Base-by-base conservation (phyloP, 2,888 invertebrate species). In the Euphydryas editha region DNA sequence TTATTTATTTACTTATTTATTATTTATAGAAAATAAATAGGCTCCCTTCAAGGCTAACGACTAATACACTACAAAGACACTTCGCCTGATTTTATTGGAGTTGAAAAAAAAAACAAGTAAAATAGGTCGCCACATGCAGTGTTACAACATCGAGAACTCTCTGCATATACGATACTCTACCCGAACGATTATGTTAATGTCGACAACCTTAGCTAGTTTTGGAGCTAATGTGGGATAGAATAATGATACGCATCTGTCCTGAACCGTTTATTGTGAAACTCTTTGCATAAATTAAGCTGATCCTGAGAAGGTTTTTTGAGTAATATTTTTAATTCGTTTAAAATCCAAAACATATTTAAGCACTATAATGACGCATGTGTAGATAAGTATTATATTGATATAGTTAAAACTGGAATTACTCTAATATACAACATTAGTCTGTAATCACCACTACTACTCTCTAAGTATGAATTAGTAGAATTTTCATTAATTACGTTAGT, bases 211-310 rank as follows among this genome's bases (percentile, higher is more conserved):
- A 84, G 79, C 86, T 87, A 87, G 84, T 78, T 80, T 80, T 80
- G 69, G 49, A 61, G 65, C 74, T 86, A 86, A 88, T 85, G 76
- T 74, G 61, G 78, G 76, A 86, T 88, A 83, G 83, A 73, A 82
- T 86, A 85, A 86, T 86, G 84, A 85, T 84, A 83, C 77, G 84
- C 87, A 87, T 87, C 87, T 88, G 89, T 88, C 87, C 66, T 65
- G 76, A 75, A 11, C 54, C 42, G 20, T 46, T 59, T 59, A 64
- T 59, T n/a, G 17, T 36, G 17, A 30, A 64, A 42, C 51, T 47
- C 47, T 58, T 36, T 64, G 51, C 58, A 59, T 64, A 62, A 17
- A 59, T 59, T 64, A 64, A 59, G 8, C n/a, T 42, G 42, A 63
- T 63, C 58, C 58, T 59, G 64, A 8, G 64, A 64, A 58, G 30